Evolutionary conservation across 2,888 invertebrate species (phyloP), one percentile per base, ranked within the genome.

Genomic region (Ophioninae sp.): DNA sequence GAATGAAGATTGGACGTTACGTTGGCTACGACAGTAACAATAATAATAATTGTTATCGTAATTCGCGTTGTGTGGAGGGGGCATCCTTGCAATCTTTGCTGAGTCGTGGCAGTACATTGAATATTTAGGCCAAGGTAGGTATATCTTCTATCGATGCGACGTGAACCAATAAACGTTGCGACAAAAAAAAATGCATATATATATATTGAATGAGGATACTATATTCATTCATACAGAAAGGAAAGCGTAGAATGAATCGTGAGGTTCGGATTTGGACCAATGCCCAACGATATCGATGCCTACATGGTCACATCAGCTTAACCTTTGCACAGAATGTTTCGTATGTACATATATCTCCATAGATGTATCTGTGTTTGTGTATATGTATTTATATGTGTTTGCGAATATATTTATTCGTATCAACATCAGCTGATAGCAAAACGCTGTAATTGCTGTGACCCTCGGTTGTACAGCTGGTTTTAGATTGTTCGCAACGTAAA

Each of bases 211-310:
- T 44, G 41, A 39, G 50, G 39, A 59, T 39, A 77, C 72, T 83
- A 74, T 78, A 74, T 78, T 74, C 83, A 83, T 83, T 83, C 83
- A 83, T 83, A 80, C 50, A 74, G 83, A 78, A 74, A 81, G 70
- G 81, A 78, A 81, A 81, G 73, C 83, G 80, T 69, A 80, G 83
- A 81, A 83, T 81, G 83, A 83, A 83, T 74, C 81, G 80, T 39
- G 80, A 67, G 64, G 41, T 69, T 37, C 83, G 78, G 78, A 83
- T 77, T 83, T 83, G 83, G 83, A 83, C 44, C 64, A 20, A 74
- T 78, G 83, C 83, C 83, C 83, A 74, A 74, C 59, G 77, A 74
- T 81, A 81, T 81, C 70, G 80, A 73, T 80, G 79, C 68, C 68
- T 57, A 76, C 79, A 67, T 30, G 61, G 62, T 30, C 67, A 57